Percentiles rank a stretch among this genome's conserved stretches.
phyloP scores from a whole-genome alignment of 2,113 vertebrate genomes.

The Brachyhypopomus occidentalis region DNA sequence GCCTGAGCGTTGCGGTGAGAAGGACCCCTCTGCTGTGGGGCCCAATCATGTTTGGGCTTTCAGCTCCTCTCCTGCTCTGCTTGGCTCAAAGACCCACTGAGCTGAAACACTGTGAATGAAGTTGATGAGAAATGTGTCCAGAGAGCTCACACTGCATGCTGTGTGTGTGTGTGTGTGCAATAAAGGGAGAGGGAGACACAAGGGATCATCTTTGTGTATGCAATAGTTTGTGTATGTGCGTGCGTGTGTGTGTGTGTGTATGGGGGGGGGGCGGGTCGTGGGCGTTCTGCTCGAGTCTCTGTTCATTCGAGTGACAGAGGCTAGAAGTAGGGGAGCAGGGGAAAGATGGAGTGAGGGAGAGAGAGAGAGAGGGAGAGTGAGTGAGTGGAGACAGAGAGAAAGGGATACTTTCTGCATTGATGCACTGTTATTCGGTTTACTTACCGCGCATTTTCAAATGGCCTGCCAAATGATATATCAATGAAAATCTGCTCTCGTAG shows the following conservation, averaged over 20 bases:
- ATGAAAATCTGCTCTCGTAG: slow-evolving; percentile 62
- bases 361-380: not conserved
- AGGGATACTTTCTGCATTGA: slow-evolving; percentile 18
- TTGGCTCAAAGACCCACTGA: slow-evolving; percentile 70
- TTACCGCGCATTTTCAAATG: slow-evolving; percentile 58
- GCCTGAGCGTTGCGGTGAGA: slow-evolving; percentile 65
- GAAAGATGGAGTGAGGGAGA: slow-evolving; percentile 24
- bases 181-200: slow-evolving; percentile 49
- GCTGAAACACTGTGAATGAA: slow-evolving; percentile 71
- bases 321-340: slow-evolving; percentile 1
- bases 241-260: slow-evolving; percentile 24
- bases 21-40: slow-evolving; percentile 68
- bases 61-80: slow-evolving; percentile 65
- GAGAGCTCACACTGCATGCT: slow-evolving; percentile 67
- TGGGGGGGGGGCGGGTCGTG: slow-evolving; percentile 42
- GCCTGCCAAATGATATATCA: slow-evolving; percentile 62
- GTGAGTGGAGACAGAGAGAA: slow-evolving; percentile 19
- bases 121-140: slow-evolving; percentile 71
- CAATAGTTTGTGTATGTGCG: not conserved
- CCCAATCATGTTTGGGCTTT: slow-evolving; percentile 47
- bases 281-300: slow-evolving; percentile 9
- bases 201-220: not conserved
- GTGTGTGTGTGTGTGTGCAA: slow-evolving; percentile 42
- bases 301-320: slow-evolving; percentile 49
- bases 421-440: slow-evolving; percentile 60